Evolutionary conservation across 2,888 invertebrate species (phyloP).

Genomic region (Leptodirus hochenwartii): DNA sequence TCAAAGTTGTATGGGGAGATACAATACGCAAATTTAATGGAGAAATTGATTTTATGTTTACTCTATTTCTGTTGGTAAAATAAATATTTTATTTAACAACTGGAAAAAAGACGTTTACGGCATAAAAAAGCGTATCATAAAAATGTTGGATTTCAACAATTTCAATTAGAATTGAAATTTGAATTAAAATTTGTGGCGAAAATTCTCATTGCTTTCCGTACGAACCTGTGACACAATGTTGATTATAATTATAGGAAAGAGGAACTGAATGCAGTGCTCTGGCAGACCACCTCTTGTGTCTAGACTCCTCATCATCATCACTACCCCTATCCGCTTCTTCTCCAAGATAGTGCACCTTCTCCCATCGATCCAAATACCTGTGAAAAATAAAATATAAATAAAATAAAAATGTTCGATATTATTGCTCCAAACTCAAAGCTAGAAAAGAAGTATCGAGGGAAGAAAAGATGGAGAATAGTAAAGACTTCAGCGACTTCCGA

Average conservation of each 20-base stretch:
- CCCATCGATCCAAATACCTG: constrained; percentile 68
- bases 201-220: not conserved
- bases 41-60: too few relatives aligned
- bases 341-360: constrained; percentile 74
- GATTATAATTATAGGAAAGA: constrained; percentile 57
- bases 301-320: constrained; percentile 59
- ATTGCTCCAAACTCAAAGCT: not conserved
- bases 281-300: constrained; percentile 49
- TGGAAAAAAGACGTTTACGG: too few relatives aligned
- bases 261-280: constrained; percentile 48
- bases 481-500: too few relatives aligned
- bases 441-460: constrained; percentile 1
- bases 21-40: too few relatives aligned
- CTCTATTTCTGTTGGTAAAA: too few relatives aligned
- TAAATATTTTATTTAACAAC: too few relatives aligned
- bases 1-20: too few relatives aligned
- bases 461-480: too few relatives aligned
- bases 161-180: too few relatives aligned
- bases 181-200: constrained; percentile 2
- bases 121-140: too few relatives aligned
- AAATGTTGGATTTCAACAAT: too few relatives aligned
- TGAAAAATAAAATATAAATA: constrained; percentile 14
- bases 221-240: constrained; percentile 55
- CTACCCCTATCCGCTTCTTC: constrained; percentile 68
- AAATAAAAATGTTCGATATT: too few relatives aligned